These are phyloP conservation scores for Erethizon dorsatum DNA, from an alignment of 2,797 vertebrate genomes.

Conservation along the genomic window DNA sequence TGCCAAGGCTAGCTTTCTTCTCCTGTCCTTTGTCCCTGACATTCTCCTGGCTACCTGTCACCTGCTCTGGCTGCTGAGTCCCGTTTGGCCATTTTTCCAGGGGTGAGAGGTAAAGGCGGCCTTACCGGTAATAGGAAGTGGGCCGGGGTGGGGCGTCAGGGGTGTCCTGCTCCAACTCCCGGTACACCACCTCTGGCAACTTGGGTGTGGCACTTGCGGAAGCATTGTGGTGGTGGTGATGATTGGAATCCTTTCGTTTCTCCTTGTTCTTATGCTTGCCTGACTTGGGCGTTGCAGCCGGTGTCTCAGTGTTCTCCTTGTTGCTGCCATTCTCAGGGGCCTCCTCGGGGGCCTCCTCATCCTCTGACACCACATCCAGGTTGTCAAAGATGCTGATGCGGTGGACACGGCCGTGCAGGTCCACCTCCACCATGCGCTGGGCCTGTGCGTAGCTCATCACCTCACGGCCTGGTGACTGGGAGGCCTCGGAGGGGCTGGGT, in stretches of 20 bases:
- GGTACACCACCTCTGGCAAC: conserved; percentile 97
- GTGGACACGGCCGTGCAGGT: conserved; percentile 97
- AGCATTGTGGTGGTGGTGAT: conserved; percentile 94
- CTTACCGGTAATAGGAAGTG: conserved; percentile 98
- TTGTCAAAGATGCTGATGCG: conserved; percentile 99
- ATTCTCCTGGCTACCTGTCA: background rate
- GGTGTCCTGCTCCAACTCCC: conserved; percentile 97
- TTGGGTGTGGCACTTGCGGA: conserved; percentile 95
- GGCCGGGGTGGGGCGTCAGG: conserved; percentile 96
- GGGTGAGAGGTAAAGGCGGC: background rate
- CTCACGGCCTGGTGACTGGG: conserved; percentile 96
- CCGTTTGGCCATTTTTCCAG: conserved; percentile 47
- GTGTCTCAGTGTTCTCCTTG: conserved; percentile 96
- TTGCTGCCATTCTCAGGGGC: conserved; percentile 91
- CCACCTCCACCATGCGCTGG: conserved; percentile 98
- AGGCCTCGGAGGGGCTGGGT: conserved; percentile 95
- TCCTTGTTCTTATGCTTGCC: conserved; percentile 99
- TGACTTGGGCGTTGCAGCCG: conserved; percentile 94
- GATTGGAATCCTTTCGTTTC: conserved; percentile 93
- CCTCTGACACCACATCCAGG: conserved; percentile 98
- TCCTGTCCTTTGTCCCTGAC: background rate
- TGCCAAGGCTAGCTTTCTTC: background rate
- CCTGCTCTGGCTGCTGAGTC: background rate
- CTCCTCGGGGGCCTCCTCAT: conserved; percentile 92
- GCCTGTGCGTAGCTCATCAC: conserved; percentile 99